These are phyloP conservation scores for Microcebus ravelobensis DNA, from an alignment of 2,113 vertebrate species.

Conservation along the genomic window DNA sequence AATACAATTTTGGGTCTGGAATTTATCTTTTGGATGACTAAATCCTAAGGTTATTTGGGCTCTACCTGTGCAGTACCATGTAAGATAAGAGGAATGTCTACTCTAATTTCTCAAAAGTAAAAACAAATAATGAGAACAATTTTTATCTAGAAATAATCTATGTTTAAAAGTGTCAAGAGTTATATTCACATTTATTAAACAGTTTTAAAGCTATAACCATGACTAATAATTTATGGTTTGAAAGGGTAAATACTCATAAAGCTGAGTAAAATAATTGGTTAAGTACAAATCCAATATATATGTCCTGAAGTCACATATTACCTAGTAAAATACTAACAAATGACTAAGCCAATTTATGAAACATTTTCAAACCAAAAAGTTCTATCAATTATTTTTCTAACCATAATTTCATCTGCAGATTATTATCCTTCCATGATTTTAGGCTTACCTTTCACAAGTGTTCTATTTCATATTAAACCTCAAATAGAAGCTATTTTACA, in stretches of 20 bases:
- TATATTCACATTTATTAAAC: constrained; percentile 35
- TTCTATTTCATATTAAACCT: constrained; percentile 6
- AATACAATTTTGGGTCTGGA: background rate
- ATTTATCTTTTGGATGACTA: background rate
- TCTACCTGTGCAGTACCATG: background rate
- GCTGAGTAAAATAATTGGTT: background rate
- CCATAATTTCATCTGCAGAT: background rate
- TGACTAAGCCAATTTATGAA: background rate
- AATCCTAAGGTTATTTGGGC: background rate
- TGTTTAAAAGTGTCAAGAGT: constrained; percentile 38
- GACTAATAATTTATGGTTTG: background rate
- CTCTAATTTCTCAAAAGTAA: constrained; percentile 20
- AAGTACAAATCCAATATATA: background rate
- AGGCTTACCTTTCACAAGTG: constrained; percentile 1
- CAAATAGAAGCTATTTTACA: background rate
- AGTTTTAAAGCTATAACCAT: background rate
- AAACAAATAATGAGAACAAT: constrained; percentile 10
- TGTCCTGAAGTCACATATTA: background rate
- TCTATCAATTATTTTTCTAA: background rate
- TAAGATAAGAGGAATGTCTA: background rate
- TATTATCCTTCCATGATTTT: background rate
- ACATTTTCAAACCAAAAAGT: constrained; percentile 34
- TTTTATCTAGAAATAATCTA: background rate
- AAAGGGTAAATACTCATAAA: constrained; percentile 16
- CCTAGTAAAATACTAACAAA: background rate